Percentiles rank a stretch among this genome's conserved stretches.
Conservation (phyloP, 2,888 invertebrate genomes). For the Liopterus haemorrhoidalis region DNA sequence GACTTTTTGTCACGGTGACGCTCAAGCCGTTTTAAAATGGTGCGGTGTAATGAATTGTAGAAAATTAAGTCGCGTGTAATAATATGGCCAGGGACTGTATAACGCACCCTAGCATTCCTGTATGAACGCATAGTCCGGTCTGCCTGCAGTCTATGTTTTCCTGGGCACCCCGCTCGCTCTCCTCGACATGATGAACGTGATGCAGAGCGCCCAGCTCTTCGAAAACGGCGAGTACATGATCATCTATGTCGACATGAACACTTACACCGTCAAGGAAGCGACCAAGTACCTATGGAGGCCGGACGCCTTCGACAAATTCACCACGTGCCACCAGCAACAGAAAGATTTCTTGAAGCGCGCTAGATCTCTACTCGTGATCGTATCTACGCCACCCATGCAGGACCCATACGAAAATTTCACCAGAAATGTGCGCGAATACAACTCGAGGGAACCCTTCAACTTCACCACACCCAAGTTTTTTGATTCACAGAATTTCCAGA, state of each 20-base stretch:
- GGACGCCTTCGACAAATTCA: constrained; percentile 52
- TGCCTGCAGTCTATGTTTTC: constrained; percentile 91
- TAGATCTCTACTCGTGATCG: constrained; percentile 80
- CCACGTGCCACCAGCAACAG: constrained; percentile 57
- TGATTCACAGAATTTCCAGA: constrained; percentile 28
- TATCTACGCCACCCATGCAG: constrained; percentile 74
- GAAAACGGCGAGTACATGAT: constrained; percentile 92
- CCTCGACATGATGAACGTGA: constrained; percentile 84
- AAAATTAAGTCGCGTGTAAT: too few relatives aligned
- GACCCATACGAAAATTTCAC: constrained; percentile 70
- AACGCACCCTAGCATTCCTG: too few relatives aligned
- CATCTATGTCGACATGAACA: constrained; percentile 88
- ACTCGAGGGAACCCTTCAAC: constrained; percentile 71
- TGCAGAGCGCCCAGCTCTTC: constrained; percentile 83
- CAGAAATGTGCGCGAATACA: constrained; percentile 71
- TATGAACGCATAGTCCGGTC: too few relatives aligned
- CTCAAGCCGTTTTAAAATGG: too few relatives aligned
- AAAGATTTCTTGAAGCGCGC: constrained; percentile 63
- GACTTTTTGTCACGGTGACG: too few relatives aligned
- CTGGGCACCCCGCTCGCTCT: constrained; percentile 80
- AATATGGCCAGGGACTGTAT: too few relatives aligned
- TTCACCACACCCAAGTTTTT: constrained; percentile 55
- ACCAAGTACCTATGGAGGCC: constrained; percentile 74
- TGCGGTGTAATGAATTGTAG: too few relatives aligned
- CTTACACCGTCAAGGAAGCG: constrained; percentile 69